phyloP scores from a whole-genome alignment of 2,797 vertebrate species.

The Tragopan temminckii region DNA sequence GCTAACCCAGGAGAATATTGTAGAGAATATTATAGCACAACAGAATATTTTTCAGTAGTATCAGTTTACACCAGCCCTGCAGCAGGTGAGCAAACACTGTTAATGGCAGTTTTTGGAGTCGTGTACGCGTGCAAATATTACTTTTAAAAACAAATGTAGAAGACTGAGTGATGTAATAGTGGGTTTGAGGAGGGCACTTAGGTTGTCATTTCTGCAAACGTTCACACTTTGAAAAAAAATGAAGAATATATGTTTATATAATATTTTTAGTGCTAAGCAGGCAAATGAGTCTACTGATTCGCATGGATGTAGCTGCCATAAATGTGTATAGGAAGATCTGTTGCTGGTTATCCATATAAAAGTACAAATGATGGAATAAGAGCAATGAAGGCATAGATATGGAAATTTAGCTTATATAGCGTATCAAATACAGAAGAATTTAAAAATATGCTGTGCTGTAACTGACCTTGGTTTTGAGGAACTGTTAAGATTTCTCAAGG shows the following conservation, averaged over 20 bases:
- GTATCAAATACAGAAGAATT: not conserved
- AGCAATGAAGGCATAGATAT: not conserved
- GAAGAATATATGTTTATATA: not conserved
- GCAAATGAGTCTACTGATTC: not conserved
- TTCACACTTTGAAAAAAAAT: not conserved
- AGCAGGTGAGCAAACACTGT: constrained; percentile 67
- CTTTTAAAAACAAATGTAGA: not conserved
- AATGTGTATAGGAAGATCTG: not conserved
- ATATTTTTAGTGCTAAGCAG: not conserved
- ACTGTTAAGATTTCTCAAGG: not conserved
- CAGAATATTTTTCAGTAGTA: constrained; percentile 34
- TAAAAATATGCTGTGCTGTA: not conserved
- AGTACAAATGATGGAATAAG: not conserved
- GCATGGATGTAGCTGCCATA: not conserved
- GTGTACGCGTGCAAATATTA: not conserved
- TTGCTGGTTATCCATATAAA: not conserved
- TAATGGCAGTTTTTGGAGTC: constrained; percentile 16
- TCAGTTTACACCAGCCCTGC: not conserved
- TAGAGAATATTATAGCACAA: not conserved
- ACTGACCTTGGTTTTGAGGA: not conserved
- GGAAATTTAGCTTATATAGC: not conserved
- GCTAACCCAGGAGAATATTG: constrained; percentile 1
- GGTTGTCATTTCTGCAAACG: not conserved
- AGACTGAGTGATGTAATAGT: not conserved
- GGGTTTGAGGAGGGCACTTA: not conserved